These are phyloP conservation scores for Notodonta dromedarius DNA, from an alignment of 2,888 invertebrate species.

Conservation along the genomic window DNA sequence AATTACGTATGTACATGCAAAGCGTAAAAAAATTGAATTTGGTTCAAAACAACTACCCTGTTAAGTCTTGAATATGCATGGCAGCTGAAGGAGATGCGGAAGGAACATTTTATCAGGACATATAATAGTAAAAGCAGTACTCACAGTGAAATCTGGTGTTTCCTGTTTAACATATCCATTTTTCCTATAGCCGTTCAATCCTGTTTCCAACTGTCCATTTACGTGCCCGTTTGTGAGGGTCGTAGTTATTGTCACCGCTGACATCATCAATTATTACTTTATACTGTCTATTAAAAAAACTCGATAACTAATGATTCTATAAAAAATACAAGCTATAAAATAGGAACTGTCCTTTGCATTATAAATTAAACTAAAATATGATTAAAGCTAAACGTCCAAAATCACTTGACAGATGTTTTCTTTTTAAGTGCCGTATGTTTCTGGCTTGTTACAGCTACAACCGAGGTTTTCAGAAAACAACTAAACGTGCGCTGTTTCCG, in stretches of 20 bases:
- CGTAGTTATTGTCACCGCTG: constrained; percentile 73
- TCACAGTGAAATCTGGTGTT: constrained; percentile 57
- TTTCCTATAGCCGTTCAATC: constrained; percentile 69
- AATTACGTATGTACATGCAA: background rate
- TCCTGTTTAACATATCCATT: constrained; percentile 69
- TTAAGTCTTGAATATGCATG: too few species aligned
- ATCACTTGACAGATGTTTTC: constrained; percentile 33
- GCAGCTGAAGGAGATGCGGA: background rate
- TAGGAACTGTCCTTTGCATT: constrained; percentile 28
- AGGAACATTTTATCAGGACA: too few species aligned
- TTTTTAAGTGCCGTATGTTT: constrained; percentile 28
- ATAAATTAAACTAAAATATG: constrained; percentile 14
- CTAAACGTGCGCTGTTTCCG: constrained; percentile 47
- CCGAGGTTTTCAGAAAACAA: constrained; percentile 29
- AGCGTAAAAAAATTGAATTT: too few species aligned
- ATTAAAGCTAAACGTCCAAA: constrained; percentile 28
- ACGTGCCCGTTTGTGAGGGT: constrained; percentile 70
- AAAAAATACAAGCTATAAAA: constrained; percentile 32
- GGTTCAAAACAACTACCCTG: too few species aligned
- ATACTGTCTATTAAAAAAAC: constrained; percentile 27
- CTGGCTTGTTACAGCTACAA: constrained; percentile 28
- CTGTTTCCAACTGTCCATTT: constrained; percentile 67
- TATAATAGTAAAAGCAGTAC: constrained; percentile 39
- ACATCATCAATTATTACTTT: constrained; percentile 57
- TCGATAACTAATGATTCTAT: constrained; percentile 18